Conservation (phyloP, 2,888 invertebrate genomes). For the Drosophila anceps region DNA sequence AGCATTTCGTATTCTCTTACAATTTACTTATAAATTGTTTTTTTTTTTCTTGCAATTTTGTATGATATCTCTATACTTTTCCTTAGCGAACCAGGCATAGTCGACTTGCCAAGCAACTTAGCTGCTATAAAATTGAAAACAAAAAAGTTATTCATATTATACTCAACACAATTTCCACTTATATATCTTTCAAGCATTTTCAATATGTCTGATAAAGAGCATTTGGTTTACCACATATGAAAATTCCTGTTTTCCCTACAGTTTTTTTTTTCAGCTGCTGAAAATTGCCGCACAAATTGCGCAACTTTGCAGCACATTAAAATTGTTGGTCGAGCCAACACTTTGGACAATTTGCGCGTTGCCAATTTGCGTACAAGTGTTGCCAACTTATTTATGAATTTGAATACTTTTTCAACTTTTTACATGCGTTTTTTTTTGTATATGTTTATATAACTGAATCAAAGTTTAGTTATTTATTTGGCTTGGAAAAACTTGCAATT, state of each 20-base stretch:
- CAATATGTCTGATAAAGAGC: slow-evolving; percentile 22
- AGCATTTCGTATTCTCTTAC: too few relatives aligned
- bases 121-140: not conserved
- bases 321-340: slow-evolving; percentile 37
- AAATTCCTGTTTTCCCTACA: slow-evolving; percentile 14
- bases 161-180: not conserved
- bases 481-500: slow-evolving; percentile 43
- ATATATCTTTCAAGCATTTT: not conserved
- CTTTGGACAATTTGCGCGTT: slow-evolving; percentile 36
- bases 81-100: not conserved
- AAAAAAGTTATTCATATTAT: not conserved
- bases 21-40: not conserved
- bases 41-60: not conserved
- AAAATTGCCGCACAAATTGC: slow-evolving; percentile 51
- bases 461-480: slow-evolving; percentile 11
- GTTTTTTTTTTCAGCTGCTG: slow-evolving; percentile 29
- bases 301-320: slow-evolving; percentile 44
- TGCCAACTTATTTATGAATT: slow-evolving; percentile 16
- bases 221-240: not conserved
- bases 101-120: not conserved
- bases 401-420: slow-evolving; percentile 16
- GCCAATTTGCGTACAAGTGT: slow-evolving; percentile 35
- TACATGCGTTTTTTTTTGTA: slow-evolving; percentile 2
- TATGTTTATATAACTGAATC: slow-evolving; percentile 15
- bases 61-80: slow-evolving; percentile 21